Base-by-base conservation (phyloP, 1,140 invertebrate species). In the Caenorhabditis briggsae region DNA sequence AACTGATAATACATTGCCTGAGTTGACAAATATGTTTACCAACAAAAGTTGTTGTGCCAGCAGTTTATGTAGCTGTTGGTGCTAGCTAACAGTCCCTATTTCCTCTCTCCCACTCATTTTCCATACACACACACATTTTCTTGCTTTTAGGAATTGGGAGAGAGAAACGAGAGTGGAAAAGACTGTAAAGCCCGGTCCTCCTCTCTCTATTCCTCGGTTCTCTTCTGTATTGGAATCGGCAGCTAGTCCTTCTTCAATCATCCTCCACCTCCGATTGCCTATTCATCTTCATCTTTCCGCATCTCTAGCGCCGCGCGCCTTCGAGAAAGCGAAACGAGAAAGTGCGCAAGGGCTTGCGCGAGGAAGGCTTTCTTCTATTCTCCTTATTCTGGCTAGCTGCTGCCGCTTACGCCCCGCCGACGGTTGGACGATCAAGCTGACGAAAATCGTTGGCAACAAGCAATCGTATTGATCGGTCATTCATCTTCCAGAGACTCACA, bases 171-270 rank as follows among this genome's bases (percentile, higher is more conserved):
- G 65, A 74, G 65, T 7, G 33, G 23, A 18, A 53, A 25, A 50
- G 70, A 78, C 70, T 78, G 70, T 78, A 78, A 78, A 78, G 70
- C 70, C 70, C 70, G 64, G 64, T 70, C 64, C 64, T 53, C 11
- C 16, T 53, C 56, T 70, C 70, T 53, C 70, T 78, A 78, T 78
- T 70, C 64, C 64, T 70, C 64, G 41, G 33, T 48, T 46, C 64
- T 70, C 64, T 70, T 46, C 61, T 33, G 41, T 70, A 46, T 70
- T 70, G 16, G 64, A 78, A 78, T 53, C 46, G 46, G 43, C 70
- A 78, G 70, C 70, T 53, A 78, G 70, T 78, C 70, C 70, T 78
- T 78, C 43, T 41, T 53, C 70, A 12, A 33, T 18, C 70, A 16
- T 25, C 20, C 70, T 53, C 46, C 46, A 23, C 70, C 70, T 53